phyloP scores from a whole-genome alignment of 2,888 invertebrate species.

The Nomada fabriciana region DNA sequence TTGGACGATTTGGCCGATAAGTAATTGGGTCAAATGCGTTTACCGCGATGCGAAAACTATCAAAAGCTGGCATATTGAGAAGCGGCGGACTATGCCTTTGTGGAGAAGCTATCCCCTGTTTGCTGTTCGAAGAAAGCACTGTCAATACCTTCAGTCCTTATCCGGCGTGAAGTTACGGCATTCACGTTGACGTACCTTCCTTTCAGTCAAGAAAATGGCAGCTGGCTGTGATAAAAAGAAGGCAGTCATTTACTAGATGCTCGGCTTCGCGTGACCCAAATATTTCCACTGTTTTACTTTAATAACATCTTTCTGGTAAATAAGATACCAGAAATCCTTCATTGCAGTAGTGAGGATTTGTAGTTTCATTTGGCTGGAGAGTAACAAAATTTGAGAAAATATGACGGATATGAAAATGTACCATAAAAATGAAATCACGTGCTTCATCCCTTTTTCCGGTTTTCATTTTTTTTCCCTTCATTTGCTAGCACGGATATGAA shows the following conservation, averaged over 20 bases:
- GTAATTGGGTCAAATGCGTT: conserved; percentile 42
- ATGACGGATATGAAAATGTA: background rate
- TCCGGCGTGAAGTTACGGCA: conserved; percentile 42
- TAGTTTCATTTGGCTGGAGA: background rate
- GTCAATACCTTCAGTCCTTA: conserved; percentile 60
- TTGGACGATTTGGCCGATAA: background rate
- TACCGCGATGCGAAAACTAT: conserved; percentile 15
- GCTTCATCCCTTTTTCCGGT: no score
- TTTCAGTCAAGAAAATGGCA: conserved; percentile 44
- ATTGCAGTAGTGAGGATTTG: background rate
- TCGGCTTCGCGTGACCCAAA: conserved; percentile 16
- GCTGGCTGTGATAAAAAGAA: conserved; percentile 18
- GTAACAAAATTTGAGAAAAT: background rate
- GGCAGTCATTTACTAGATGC: conserved; percentile 14
- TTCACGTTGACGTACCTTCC: conserved; percentile 36
- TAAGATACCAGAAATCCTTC: background rate
- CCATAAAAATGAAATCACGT: no score
- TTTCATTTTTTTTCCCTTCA: no score
- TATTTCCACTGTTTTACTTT: background rate
- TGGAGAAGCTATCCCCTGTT: conserved; percentile 28
- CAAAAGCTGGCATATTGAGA: conserved; percentile 12
- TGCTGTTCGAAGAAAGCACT: conserved; percentile 53
- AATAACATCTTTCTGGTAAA: background rate
- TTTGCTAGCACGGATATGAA: background rate
- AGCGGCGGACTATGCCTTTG: conserved; percentile 21